Evolutionary conservation across 2,888 invertebrate genomes (phyloP).

Genomic region (Ptilodon capucinus): DNA sequence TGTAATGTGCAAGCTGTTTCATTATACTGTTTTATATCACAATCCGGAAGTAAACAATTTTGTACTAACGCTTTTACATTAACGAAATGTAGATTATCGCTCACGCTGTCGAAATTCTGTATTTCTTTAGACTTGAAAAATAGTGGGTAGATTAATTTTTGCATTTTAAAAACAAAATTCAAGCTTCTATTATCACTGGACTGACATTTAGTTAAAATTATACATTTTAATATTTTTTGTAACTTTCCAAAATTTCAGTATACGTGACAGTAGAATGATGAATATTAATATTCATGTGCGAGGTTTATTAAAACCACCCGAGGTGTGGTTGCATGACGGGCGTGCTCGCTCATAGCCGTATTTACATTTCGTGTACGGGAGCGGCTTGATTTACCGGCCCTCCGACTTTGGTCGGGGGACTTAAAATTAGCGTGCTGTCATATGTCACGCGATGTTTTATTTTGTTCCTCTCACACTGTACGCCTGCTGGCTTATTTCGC

Average conservation of each 20-base stretch:
- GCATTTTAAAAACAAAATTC: too few relatives aligned
- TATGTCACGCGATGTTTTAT: constrained; percentile 75
- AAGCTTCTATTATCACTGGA: too few relatives aligned
- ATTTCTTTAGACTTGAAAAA: too few relatives aligned
- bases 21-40: constrained; percentile 14
- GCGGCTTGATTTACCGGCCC: constrained; percentile 74
- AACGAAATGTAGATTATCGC: too few relatives aligned
- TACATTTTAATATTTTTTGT: background rate
- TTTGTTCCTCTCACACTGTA: constrained; percentile 53
- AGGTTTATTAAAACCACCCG: constrained; percentile 57
- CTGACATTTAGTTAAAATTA: background rate
- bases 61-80: too few relatives aligned
- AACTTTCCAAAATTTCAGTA: constrained; percentile 8
- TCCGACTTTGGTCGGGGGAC: constrained; percentile 58
- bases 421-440: constrained; percentile 75
- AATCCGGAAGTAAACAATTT: constrained; percentile 5
- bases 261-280: constrained; percentile 45
- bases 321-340: constrained; percentile 62
- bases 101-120: too few relatives aligned
- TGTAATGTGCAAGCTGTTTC: constrained; percentile 19
- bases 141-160: too few relatives aligned
- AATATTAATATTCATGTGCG: constrained; percentile 65
- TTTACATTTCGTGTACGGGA: constrained; percentile 70
- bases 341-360: constrained; percentile 64
- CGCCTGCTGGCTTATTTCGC: constrained; percentile 57